These are phyloP conservation scores for Leptoclinus maculatus DNA, from an alignment of 2,797 vertebrate genomes.

Conservation along the genomic window DNA sequence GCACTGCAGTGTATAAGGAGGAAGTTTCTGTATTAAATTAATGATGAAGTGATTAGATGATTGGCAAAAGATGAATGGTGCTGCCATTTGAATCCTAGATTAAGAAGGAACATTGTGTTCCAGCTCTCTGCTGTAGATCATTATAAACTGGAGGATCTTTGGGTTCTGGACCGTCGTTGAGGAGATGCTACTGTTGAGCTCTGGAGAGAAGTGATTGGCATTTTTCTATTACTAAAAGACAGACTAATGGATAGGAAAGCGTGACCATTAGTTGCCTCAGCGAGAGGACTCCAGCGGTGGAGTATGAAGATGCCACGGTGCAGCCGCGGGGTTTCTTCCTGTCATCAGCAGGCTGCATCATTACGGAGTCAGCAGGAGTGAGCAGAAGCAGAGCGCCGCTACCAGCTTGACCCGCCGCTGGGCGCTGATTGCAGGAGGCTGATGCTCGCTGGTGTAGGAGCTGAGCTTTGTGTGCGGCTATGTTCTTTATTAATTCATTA, in stretches of 20 bases:
- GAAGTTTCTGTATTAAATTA: not conserved
- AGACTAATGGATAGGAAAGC: not conserved
- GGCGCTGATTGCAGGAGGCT: slow-evolving; percentile 1
- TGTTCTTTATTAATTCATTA: slow-evolving; percentile 58
- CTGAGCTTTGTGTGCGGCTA: not conserved
- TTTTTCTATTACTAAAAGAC: not conserved
- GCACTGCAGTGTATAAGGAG: not conserved
- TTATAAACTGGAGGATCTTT: too few relatives aligned
- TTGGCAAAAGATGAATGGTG: not conserved
- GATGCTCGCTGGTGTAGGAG: not conserved
- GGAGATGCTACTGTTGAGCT: not conserved
- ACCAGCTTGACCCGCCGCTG: slow-evolving; percentile 28
- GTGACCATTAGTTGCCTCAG: not conserved
- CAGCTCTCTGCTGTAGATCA: too few relatives aligned
- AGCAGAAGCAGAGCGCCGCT: slow-evolving; percentile 33
- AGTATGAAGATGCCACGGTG: slow-evolving; percentile 22
- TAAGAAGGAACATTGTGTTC: too few relatives aligned
- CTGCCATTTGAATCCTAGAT: not conserved
- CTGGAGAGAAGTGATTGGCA: too few relatives aligned
- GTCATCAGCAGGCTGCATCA: slow-evolving; percentile 50
- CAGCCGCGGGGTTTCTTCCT: slow-evolving; percentile 54
- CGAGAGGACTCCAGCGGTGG: not conserved
- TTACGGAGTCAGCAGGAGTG: slow-evolving; percentile 45
- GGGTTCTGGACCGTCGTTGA: too few relatives aligned
- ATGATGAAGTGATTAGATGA: not conserved